phyloP scores from a whole-genome alignment of 2,888 invertebrate genomes.

The Timandra comae region DNA sequence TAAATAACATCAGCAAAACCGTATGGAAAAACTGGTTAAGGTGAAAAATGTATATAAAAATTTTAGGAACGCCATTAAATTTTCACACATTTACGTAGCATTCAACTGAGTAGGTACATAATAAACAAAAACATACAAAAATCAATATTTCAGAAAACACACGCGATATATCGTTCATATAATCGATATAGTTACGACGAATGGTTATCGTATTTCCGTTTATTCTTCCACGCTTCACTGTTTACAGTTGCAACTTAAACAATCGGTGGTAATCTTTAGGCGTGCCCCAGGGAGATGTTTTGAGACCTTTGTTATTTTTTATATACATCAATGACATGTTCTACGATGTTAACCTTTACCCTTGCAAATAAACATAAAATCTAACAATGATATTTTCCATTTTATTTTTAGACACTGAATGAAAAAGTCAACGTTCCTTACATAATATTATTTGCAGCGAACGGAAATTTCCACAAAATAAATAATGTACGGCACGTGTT shows the following conservation, averaged over 20 bases:
- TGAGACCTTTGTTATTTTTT: constrained; percentile 18
- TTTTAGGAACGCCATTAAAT: too few species aligned
- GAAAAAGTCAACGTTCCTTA: too few species aligned
- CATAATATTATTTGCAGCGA: too few species aligned
- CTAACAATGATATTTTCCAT: too few species aligned
- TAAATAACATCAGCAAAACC: too few species aligned
- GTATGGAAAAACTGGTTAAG: too few species aligned
- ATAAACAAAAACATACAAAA: constrained; percentile 8
- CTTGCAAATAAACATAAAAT: too few species aligned
- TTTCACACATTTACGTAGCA: constrained; percentile 2
- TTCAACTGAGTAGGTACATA: constrained; percentile 4
- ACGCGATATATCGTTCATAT: constrained; percentile 19
- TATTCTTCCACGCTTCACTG: constrained; percentile 26
- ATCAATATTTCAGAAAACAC: constrained; percentile 17
- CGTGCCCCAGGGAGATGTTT: constrained; percentile 17
- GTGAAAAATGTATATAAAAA: too few species aligned
- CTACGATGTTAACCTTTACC: too few species aligned
- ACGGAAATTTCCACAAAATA: too few species aligned
- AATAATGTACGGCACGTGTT: too few species aligned
- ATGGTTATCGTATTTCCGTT: constrained; percentile 24
- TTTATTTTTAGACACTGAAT: too few species aligned
- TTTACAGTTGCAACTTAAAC: constrained; percentile 19
- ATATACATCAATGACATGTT: constrained; percentile 5
- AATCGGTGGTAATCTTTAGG: constrained; percentile 14
- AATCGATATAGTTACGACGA: constrained; percentile 25